A percentile compares a stretch with the other conserved stretches of the same genome.
Evolutionary conservation across 2,888 invertebrate genomes (phyloP).

Genomic region (Perdita meconis): DNA sequence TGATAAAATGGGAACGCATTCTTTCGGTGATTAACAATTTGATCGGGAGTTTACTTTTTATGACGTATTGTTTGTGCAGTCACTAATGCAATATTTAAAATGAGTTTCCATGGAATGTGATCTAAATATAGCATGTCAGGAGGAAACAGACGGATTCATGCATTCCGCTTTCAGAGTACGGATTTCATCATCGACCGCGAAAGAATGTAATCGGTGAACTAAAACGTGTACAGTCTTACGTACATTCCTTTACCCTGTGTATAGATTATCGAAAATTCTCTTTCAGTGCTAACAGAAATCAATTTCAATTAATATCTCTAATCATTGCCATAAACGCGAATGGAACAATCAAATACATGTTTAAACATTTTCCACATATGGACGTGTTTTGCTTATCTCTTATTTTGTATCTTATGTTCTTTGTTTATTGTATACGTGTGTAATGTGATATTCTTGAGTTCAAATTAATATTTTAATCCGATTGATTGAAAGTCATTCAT

Average conservation of each 20-base stretch:
- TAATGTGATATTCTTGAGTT: background rate
- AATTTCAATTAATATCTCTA: too few relatives aligned
- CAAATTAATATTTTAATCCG: background rate
- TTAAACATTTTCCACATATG: background rate
- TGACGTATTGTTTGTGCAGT: background rate
- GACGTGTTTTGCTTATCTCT: background rate
- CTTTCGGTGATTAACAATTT: background rate
- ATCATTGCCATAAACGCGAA: too few relatives aligned
- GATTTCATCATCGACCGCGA: conserved; percentile 40
- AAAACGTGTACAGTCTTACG: conserved; percentile 52
- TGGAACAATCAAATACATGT: too few relatives aligned
- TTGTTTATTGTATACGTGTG: background rate
- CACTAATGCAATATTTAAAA: background rate
- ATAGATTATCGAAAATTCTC: background rate
- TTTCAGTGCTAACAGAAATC: background rate
- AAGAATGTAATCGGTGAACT: conserved; percentile 31
- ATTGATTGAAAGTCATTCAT: background rate
- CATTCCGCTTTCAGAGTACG: conserved; percentile 7
- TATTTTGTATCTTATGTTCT: background rate
- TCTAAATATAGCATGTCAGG: background rate
- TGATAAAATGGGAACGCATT: background rate
- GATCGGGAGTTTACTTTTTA: background rate
- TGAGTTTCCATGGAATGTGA: background rate
- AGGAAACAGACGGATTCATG: conserved; percentile 1
- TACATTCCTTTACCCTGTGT: conserved; percentile 1